A percentile compares a stretch with the other conserved stretches of the same genome.
phyloP scores from a whole-genome alignment of 2,797 vertebrate species.

The Parotocinclus haroldoi region DNA sequence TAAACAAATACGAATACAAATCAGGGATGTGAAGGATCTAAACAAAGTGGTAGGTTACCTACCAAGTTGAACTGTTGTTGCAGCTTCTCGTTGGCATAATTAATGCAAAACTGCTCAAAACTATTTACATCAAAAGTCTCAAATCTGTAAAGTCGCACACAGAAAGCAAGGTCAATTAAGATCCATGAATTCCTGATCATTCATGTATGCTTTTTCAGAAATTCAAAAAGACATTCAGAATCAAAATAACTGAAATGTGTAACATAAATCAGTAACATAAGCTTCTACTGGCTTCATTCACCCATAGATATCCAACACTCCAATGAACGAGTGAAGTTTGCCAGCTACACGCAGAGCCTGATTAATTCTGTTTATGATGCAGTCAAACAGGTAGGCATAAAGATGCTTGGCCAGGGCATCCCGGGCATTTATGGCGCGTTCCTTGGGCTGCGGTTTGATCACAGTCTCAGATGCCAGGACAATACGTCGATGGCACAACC shows the following conservation, averaged over 20 bases:
- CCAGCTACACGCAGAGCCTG: conserved; percentile 81
- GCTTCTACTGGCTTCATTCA: conserved; percentile 51
- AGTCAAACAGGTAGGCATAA: conserved; percentile 90
- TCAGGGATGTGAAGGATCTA: conserved; percentile 2
- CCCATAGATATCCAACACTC: conserved; percentile 99
- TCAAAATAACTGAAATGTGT: too few relatives aligned
- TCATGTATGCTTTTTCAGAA: too few relatives aligned
- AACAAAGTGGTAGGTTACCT: conserved; percentile 44
- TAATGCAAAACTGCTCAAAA: conserved; percentile 98
- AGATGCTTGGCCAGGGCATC: conserved; percentile 94
- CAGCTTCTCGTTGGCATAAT: conserved; percentile 97
- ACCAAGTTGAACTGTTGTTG: conserved; percentile 99
- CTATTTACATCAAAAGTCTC: conserved; percentile 98
- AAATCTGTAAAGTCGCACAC: conserved; percentile 75
- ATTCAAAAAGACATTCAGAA: too few relatives aligned
- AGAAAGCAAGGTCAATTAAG: conserved; percentile 14
- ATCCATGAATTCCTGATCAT: too few relatives aligned
- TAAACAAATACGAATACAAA: too few relatives aligned
- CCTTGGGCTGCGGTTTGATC: conserved; percentile 81
- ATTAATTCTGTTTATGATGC: conserved; percentile 87
- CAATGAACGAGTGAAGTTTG: conserved; percentile 89
- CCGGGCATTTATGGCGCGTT: conserved; percentile 80
- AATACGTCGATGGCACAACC: conserved; percentile 88
- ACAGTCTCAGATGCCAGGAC: conserved; percentile 82
- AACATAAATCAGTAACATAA: not conserved